Evolutionary conservation across 2,888 invertebrate species (phyloP), one percentile per base, ranked within the genome.

Genomic region (Aleiodes testaceus): DNA sequence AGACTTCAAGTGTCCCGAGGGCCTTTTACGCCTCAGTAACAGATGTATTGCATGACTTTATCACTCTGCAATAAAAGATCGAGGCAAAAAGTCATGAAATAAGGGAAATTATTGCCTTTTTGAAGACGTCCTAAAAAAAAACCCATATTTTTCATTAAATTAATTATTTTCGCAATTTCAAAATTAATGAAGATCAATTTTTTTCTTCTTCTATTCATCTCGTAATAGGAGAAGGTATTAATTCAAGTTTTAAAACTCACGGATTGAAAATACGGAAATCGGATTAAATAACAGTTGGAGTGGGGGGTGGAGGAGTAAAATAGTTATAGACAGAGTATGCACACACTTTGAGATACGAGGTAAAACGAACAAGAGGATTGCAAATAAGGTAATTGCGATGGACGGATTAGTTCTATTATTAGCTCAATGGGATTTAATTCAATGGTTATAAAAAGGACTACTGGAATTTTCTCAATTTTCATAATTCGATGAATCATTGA

Each of bases 311-410:
- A 9, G 36, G 6, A 36, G 36, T 9, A 9, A 11, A 36, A 36
- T 36, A 36, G 36, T 36, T 36, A 36, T 36, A 36, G 36, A 59
- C 59, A 36, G 59, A 36, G 59, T 30, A 52, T 11, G 36, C 36
- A 12, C 22, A 12, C 16, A 16, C 16, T 14, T 42, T 59, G 16
- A 14, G 11, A 42, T 59, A 42, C 16, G 18, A 36, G 59, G 55
- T 11, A n/a, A n/a, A 30, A 7, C n/a, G 26, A 53, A 50, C 50
- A 9, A 53, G 59, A 59, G 59, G 59, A 59, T 59, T 42, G 59
- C 59, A 59, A 59, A 59, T 59, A 59, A 59, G 59, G 59, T 59
- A 59, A 59, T 59, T 59, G 59, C 59, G 59, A 59, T 59, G 42
- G 59, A 59, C 59, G 36, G 59, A 59, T 59, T 59, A 59, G 42